Base-by-base conservation (phyloP, 2,888 invertebrate species). In the Ennomos fuscantarius region DNA sequence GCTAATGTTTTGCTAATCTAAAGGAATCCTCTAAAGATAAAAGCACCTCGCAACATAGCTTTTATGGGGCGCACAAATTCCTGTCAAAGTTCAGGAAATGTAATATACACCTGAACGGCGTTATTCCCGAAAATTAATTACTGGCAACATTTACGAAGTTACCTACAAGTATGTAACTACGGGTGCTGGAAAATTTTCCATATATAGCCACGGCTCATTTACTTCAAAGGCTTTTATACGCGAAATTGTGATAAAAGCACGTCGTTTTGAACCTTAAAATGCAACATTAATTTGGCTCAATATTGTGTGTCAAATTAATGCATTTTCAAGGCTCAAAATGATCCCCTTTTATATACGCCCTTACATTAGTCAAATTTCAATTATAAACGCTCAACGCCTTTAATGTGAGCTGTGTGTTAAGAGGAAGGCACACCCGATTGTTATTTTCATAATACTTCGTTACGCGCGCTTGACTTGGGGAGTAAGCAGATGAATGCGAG, bases 351-450 rank as follows among this genome's bases (percentile, higher is more conserved):
- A 34, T 48, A 59, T 48, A 59, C 54, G 50, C 9, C n/a, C 8
- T 45, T 55, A 65, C 60, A 68, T 73, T 68, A 72, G 66, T 69
- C 63, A 70, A 67, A 72, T 74, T 71, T 70, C 66, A 65, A 68
- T 63, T 61, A 64, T 24, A 24, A 24, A 24, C 24, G 24, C 24
- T 24, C 62, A 47, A 63, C 62, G 58, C 63, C 55, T 60, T 66
- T 63, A 42, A 60, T 63, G 60, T 55, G 55, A 55, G 51, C 50
- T 24, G 24, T 24, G 24, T 24, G 24, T 24, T 24, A 24, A 24
- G 5, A 6, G 24, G 24, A 24, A 6, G 24, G 24, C 6, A 24
- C 24, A 24, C n/a, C n/a, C n/a, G n/a, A n/a, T n/a, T n/a, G n/a
- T n/a, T n/a, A n/a, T n/a, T n/a, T n/a, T n/a, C n/a, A n/a, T n/a